These are phyloP conservation scores for Otus sunia DNA, from an alignment of 2,113 vertebrate species.

Conservation along the genomic window DNA sequence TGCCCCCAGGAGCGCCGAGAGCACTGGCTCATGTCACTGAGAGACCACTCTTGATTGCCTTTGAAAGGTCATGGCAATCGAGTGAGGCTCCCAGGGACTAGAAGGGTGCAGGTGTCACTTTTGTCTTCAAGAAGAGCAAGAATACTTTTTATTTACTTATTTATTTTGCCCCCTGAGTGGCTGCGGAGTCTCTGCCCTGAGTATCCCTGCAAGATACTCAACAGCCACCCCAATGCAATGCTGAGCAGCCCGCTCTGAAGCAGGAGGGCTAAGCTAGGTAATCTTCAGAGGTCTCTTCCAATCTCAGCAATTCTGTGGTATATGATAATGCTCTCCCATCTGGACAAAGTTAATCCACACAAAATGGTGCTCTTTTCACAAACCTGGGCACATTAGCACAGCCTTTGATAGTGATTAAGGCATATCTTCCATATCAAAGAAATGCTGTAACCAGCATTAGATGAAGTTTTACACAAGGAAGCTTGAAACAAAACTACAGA, in stretches of 20 bases:
- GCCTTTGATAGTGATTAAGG: background rate
- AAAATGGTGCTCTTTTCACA: background rate
- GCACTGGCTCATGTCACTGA: background rate
- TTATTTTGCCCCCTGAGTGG: background rate
- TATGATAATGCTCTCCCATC: background rate
- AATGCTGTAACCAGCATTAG: background rate
- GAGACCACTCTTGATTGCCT: background rate
- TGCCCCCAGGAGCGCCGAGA: background rate
- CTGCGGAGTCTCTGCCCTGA: background rate
- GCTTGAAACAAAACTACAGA: background rate
- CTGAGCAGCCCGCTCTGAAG: background rate
- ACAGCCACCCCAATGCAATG: background rate
- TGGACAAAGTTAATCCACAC: background rate
- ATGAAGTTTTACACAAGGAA: background rate
- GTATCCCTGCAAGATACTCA: background rate
- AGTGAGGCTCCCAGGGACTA: background rate
- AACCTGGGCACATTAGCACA: background rate
- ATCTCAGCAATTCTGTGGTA: background rate
- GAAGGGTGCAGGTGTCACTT: background rate
- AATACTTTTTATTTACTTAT: background rate
- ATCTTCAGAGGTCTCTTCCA: background rate
- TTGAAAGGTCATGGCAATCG: background rate
- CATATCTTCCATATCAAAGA: background rate
- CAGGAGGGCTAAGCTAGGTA: background rate
- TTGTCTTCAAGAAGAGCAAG: background rate